A percentile compares a stretch with the other conserved stretches of the same genome.
Conservation (phyloP, 2,888 invertebrate genomes). For the Hedya salicella region DNA sequence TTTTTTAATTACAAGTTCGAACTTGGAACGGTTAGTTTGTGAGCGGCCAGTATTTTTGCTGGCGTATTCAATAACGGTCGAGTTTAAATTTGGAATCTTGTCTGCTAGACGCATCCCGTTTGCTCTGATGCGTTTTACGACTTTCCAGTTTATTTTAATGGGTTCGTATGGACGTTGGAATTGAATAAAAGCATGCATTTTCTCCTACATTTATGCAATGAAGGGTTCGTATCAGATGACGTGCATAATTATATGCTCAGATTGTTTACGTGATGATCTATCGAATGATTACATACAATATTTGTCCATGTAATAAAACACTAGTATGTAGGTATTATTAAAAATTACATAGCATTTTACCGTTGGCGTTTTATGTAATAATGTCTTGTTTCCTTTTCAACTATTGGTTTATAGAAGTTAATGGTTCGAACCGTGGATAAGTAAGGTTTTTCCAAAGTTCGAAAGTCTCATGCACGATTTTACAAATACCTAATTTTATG, state of each 20-base stretch:
- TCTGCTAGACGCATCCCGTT: conserved; percentile 54
- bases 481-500: no score
- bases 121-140: conserved; percentile 54
- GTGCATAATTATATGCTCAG: conserved; percentile 1
- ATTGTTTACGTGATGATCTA: conserved; percentile 10
- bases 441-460: no score
- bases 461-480: no score
- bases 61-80: conserved; percentile 39
- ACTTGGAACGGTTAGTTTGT: conserved; percentile 47
- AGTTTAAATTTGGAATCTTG: conserved; percentile 46
- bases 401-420: no score
- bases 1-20: conserved; percentile 78
- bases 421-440: no score
- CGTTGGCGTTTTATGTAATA: conserved; percentile 1
- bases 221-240: conserved; percentile 14
- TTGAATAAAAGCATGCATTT: conserved; percentile 34
- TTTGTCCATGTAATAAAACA: background rate
- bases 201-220: conserved; percentile 12
- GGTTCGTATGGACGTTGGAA: conserved; percentile 47
- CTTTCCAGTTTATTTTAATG: conserved; percentile 53
- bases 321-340: background rate
- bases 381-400: background rate
- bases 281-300: conserved; percentile 21
- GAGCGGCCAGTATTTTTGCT: conserved; percentile 55
- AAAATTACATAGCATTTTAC: conserved; percentile 1